Conservation (phyloP, 2,113 vertebrate species). For the Galbula dea region DNA sequence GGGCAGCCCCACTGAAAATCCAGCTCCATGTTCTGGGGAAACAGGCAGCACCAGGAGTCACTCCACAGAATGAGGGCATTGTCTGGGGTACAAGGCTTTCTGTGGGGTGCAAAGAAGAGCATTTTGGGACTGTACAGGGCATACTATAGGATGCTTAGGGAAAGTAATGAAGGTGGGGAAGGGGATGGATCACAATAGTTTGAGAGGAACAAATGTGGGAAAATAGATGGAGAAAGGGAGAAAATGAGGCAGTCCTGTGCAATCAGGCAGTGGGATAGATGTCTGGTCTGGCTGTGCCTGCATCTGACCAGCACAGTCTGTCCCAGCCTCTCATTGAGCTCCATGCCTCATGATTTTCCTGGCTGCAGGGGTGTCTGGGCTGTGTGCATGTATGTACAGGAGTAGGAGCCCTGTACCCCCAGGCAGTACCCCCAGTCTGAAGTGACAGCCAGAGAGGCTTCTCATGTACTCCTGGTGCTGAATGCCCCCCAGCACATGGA, state of each 20-base stretch:
- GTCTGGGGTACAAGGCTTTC: too few relatives aligned
- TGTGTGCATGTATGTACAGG: too few relatives aligned
- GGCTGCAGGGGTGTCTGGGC: too few relatives aligned
- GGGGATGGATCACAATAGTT: not conserved
- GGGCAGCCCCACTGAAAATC: too few relatives aligned
- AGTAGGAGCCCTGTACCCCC: too few relatives aligned
- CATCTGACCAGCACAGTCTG: too few relatives aligned
- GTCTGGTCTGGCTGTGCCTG: not conserved
- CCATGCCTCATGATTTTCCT: too few relatives aligned
- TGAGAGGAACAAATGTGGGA: not conserved
- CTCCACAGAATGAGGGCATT: too few relatives aligned
- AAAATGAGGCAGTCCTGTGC: not conserved
- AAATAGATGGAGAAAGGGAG: not conserved
- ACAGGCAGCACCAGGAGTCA: not conserved
- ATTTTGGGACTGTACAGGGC: not conserved
- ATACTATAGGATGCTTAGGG: not conserved
- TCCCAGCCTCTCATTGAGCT: too few relatives aligned
- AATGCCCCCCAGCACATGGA: not conserved
- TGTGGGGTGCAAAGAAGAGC: accelerated
- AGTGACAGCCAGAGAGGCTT: not conserved
- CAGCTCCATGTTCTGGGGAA: too few relatives aligned
- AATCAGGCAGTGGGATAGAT: too few relatives aligned
- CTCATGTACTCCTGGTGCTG: not conserved
- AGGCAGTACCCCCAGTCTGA: accelerated
- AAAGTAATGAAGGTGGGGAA: not conserved